Base-by-base conservation (phyloP, 2,797 vertebrate species). In the Anguilla pacifica region DNA sequence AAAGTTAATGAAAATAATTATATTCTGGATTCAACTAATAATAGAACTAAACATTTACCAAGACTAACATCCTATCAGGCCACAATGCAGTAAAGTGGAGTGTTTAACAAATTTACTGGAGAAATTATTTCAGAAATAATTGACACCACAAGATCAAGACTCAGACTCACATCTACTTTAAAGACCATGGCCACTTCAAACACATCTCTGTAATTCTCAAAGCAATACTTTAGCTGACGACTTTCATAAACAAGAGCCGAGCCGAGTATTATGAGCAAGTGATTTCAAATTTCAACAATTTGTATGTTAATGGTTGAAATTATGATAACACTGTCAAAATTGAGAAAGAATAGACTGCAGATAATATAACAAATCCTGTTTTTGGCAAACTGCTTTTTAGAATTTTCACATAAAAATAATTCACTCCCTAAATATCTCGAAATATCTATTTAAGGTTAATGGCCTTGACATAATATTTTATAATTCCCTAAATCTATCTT, bases 341-440 rank as follows among this genome's bases (percentile, higher is more conserved):
- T 31, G 9, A 10, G 6, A 28, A 85, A 87, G 43, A 84, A 89
- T 74, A 49, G 89, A 19, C 10, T n/a, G 17, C 13, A 39, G 28
- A 39, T 17, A 13, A 11, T 35, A 39, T 74, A 17, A 15, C 39
- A 17, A 81, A 86, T 89, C 89, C 25, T 57, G 79, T 86, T 89
- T 81, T 46, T 74, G 86, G 74, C 87, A 84, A 89, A 22, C 86
- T 77, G 49, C 83, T 25, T n/a, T 74, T 74, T 28, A 67, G 3
- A 39, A 17, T 13, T 35, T 35, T 35, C 3, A 5, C 3, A 15
- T 35, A 39, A 74, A 35, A 11, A 39, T 13, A 35, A 74, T 74
- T 10, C 15, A 74, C 3, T 74, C 39, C 39, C 3, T 13, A 74
- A 74, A 74, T 35, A 74, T 35, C 59, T 53, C 9, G 0, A 67